These are phyloP conservation scores for Sphaerophoria rueppellii DNA, from an alignment of 2,888 invertebrate genomes.

Conservation along the genomic window DNA sequence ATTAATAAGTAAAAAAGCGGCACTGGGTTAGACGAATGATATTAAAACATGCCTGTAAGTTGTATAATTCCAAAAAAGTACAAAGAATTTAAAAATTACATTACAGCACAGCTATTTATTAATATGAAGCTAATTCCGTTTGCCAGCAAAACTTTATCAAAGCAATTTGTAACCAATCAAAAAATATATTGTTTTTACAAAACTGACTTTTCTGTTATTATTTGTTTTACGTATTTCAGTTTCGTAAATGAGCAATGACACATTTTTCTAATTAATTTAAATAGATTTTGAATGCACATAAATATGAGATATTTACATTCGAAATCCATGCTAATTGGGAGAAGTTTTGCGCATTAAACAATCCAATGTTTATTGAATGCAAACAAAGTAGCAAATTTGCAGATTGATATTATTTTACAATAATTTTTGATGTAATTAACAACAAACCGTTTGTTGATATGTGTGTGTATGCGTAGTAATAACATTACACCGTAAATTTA, in stretches of 20 bases:
- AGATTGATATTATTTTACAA: slow-evolving; percentile 33
- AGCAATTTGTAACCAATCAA: slow-evolving; percentile 17
- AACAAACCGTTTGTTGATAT: not conserved
- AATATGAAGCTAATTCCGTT: not conserved
- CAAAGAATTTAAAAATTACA: too few species aligned
- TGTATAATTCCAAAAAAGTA: too few species aligned
- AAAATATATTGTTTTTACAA: not conserved
- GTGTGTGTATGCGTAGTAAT: not conserved
- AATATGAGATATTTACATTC: slow-evolving; percentile 53
- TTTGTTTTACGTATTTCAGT: slow-evolving; percentile 43
- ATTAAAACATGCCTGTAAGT: too few species aligned
- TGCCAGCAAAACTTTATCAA: slow-evolving; percentile 10
- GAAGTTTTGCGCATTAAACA: slow-evolving; percentile 42
- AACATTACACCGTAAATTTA: too few species aligned
- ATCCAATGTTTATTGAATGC: slow-evolving; percentile 54
- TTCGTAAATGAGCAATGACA: slow-evolving; percentile 44
- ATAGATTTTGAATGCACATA: slow-evolving; percentile 53
- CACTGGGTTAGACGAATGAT: too few species aligned
- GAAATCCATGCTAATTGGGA: slow-evolving; percentile 58
- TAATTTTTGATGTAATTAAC: slow-evolving; percentile 30
- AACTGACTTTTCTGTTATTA: not conserved
- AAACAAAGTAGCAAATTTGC: slow-evolving; percentile 44
- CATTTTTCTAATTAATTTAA: slow-evolving; percentile 63
- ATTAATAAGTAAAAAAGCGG: too few species aligned
- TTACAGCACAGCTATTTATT: too few species aligned